These are phyloP conservation scores for Enteromius anoplus DNA, from an alignment of 2,797 vertebrate genomes.

Conservation along the genomic window DNA sequence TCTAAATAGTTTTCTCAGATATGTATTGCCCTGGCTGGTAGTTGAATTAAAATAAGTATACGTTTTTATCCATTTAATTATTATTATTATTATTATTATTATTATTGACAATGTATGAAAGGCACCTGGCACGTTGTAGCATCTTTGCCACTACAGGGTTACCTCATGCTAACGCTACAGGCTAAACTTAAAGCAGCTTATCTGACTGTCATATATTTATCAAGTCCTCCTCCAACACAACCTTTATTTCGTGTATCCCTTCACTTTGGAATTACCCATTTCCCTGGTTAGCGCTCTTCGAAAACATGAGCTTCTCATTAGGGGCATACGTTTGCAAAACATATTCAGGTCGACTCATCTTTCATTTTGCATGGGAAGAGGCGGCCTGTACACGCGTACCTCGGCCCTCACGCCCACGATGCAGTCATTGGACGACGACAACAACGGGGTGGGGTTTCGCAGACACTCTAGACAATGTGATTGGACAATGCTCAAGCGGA, in stretches of 20 bases:
- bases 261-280: not conserved
- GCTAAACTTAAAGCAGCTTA: not conserved
- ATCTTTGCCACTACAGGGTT: slow-evolving; percentile 18
- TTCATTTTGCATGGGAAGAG: slow-evolving; percentile 39
- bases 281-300: not conserved
- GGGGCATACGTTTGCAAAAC: not conserved
- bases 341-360: slow-evolving; percentile 23
- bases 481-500: slow-evolving; percentile 50
- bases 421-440: slow-evolving; percentile 44
- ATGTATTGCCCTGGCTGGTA: not conserved
- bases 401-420: slow-evolving; percentile 32
- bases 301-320: not conserved
- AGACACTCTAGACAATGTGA: slow-evolving; percentile 37
- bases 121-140: not conserved
- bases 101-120: not conserved
- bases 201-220: not conserved
- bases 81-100: not conserved
- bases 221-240: not conserved
- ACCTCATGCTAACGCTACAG: slow-evolving; percentile 6
- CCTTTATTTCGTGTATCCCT: not conserved
- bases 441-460: slow-evolving; percentile 32
- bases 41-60: not conserved
- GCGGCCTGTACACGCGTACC: slow-evolving; percentile 18
- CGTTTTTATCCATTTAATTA: not conserved
- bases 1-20: not conserved